phyloP scores from a whole-genome alignment of 2,113 vertebrate species.

The Protobothrops flavoviridis region DNA sequence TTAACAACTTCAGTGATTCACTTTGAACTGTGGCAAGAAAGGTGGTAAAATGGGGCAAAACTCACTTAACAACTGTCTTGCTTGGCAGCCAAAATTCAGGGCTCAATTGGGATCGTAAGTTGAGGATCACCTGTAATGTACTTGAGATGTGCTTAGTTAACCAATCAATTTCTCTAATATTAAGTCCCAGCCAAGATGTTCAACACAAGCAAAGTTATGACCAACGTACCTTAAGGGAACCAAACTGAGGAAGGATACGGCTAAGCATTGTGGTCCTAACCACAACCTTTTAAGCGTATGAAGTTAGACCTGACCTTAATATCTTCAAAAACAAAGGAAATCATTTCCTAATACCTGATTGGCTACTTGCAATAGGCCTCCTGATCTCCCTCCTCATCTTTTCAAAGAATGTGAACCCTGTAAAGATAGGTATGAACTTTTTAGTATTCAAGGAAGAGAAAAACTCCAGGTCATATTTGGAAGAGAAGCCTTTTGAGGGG shows the following conservation, averaged over 20 bases:
- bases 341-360: not conserved
- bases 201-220: not conserved
- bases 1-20: not conserved
- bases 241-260: not conserved
- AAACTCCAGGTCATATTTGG: slow-evolving; percentile 1
- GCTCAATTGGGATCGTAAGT: not conserved
- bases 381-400: not conserved
- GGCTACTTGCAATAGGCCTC: not conserved
- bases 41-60: not conserved
- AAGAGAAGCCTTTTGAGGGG: slow-evolving; percentile 19
- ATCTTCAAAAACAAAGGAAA: not conserved
- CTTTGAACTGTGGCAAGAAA: not conserved
- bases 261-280: not conserved
- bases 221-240: not conserved
- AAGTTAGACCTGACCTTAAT: not conserved
- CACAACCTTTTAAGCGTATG: not conserved
- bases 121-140: not conserved
- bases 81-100: not conserved
- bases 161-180: not conserved
- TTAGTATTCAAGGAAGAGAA: not conserved
- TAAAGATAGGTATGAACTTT: not conserved
- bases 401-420: not conserved
- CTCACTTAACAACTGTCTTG: not conserved
- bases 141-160: not conserved
- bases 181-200: not conserved